Base-by-base conservation (phyloP, 2,797 vertebrate species). In the Cetoscarus ocellatus region DNA sequence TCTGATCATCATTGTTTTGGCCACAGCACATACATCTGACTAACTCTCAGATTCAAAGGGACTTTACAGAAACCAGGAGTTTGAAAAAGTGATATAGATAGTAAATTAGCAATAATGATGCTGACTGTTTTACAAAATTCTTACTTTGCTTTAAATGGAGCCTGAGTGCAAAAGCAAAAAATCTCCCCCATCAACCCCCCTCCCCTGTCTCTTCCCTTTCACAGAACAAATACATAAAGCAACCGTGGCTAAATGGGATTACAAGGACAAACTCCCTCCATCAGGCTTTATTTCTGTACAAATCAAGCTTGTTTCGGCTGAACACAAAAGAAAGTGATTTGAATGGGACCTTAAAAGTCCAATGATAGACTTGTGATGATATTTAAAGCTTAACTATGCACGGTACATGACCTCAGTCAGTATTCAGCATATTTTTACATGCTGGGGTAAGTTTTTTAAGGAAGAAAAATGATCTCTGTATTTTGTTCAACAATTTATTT, bases 251-350 rank as follows among this genome's bases (percentile, higher is more conserved):
- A 39, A 63, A 67, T 55, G 44, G 53, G 18, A 49, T n/a, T 45
- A 15, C 63, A 64, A 61, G 39, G 50, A 65, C 61, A 65, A 53
- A 27, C 42, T 47, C 27, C 19, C 12, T 50, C 42, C 50, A 55
- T 51, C 18, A 59, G 47, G 17, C 39, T 68, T 62, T 0, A 69
- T 61, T 66, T 66, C 34, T 55, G 10, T 66, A 61, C 53, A 63
- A 58, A 59, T 55, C 48, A 58, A 42, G 53, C 10, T 44, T 11
- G 38, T 67, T 50, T 67, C 51, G 39, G 27, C 10, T 56, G 19
- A 54, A 48, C 49, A 53, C 42, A 40, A 38, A n/a, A n/a, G 34
- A 12, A 38, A 14, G 18, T 52, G 52, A 58, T 39, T 45, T 35
- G 40, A 65, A 72, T 52, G 40, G 40, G 18, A 40, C 15, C 10